These are phyloP conservation scores for Hypotaenidia okinawae DNA, from an alignment of 2,797 vertebrate genomes.

Conservation along the genomic window DNA sequence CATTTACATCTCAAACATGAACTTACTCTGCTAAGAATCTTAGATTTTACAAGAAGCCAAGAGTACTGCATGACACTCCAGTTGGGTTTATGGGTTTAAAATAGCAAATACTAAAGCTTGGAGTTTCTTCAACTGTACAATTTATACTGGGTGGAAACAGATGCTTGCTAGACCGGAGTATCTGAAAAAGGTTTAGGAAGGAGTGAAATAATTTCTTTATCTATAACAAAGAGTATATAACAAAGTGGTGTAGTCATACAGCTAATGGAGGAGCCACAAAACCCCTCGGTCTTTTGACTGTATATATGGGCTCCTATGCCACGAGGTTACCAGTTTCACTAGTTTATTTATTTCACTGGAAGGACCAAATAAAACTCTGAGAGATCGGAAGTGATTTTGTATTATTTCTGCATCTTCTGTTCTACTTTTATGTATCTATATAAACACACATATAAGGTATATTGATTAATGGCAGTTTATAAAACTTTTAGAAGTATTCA, in stretches of 20 bases:
- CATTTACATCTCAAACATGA: background rate
- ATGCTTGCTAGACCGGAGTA: background rate
- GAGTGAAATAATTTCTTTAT: background rate
- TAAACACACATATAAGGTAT: background rate
- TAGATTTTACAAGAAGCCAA: background rate
- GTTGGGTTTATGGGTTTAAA: background rate
- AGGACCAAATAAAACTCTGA: background rate
- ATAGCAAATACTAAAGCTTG: background rate
- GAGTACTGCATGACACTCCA: background rate
- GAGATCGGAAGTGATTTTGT: background rate
- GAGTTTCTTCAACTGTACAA: background rate
- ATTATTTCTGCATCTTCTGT: background rate
- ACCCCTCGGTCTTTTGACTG: background rate
- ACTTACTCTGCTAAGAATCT: background rate
- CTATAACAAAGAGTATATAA: background rate
- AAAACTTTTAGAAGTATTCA: background rate
- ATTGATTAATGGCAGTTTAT: background rate
- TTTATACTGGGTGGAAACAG: background rate
- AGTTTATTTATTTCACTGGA: background rate
- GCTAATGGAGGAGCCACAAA: background rate
- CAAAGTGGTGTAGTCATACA: background rate
- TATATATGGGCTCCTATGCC: background rate
- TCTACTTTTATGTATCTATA: background rate
- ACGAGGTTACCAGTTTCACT: background rate
- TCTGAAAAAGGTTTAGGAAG: background rate